Base-by-base conservation (phyloP, 2,888 invertebrate species). In the Acanthosepion pharaonis region DNA sequence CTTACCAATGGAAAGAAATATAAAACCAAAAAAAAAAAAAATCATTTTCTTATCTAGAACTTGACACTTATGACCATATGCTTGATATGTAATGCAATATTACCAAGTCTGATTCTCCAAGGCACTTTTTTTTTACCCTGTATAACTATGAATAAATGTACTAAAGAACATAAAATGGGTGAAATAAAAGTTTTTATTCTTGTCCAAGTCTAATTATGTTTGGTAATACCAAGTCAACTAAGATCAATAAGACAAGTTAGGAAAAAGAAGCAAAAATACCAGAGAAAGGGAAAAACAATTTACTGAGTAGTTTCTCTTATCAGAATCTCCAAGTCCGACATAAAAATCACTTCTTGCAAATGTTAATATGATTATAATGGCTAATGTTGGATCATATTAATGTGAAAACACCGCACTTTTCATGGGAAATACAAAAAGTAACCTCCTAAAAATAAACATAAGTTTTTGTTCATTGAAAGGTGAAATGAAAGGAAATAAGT, bases 1-100 rank as follows among this genome's bases (percentile, higher is more conserved):
- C 78, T 78, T 9, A 78, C n/a, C n/a, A 9, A 78, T n/a, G n/a
- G 18, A 8, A 42, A 42, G 42, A 42, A 42, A 42, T 42, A 42
- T 42, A 42, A 78, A n/a, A 78, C 20, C 15, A 33, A 23, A 78
- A 15, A 78, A n/a, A 33, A 33, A 78, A n/a, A 78, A 33, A 78
- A 33, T 11, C 15, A 4, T 78, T 15, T 78, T 78, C n/a, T 78
- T 9, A 78, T n/a, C 78, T n/a, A 78, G 78, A 78, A 78, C n/a
- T 78, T 78, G 78, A 78, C 78, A 78, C 78, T 78, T 78, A 78
- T 78, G 78, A 78, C 78, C n/a, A 15, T 78, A 78, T 78, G n/a
- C 78, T 33, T 78, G n/a, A 78, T 78, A 78, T 78, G 78, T 78
- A 78, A 78, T n/a, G 18, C n/a, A 33, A 78, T 78, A 78, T 78